Conservation (phyloP, 2,113 vertebrate species). For the Andinoacara biseriatus region DNA sequence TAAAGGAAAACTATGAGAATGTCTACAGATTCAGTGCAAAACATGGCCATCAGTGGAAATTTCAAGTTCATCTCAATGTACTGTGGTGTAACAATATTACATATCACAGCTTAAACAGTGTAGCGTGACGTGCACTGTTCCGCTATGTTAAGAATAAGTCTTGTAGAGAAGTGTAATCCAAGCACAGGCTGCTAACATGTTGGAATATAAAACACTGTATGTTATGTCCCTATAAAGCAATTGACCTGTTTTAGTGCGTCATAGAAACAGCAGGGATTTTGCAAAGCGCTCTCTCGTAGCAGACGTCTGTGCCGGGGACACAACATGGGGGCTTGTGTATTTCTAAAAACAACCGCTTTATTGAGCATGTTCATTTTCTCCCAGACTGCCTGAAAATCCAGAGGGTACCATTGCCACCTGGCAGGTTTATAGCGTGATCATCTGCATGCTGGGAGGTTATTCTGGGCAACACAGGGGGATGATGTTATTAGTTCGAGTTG, state of each 20-base stretch:
- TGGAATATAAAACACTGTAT: not conserved
- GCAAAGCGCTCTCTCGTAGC: constrained; percentile 14
- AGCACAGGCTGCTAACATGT: not conserved
- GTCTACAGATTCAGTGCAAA: not conserved
- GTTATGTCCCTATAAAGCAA: not conserved
- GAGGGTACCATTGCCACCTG: constrained; percentile 59
- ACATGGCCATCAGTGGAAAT: accelerated
- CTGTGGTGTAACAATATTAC: not conserved
- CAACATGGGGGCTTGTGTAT: constrained; percentile 27
- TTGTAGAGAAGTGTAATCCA: not conserved
- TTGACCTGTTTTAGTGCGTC: constrained; percentile 24
- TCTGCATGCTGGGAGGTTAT: constrained; percentile 43
- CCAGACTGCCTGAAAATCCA: constrained; percentile 42
- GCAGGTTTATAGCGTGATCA: constrained; percentile 47
- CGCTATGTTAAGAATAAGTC: accelerated
- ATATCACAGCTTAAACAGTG: accelerated
- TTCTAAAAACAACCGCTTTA: constrained; percentile 42
- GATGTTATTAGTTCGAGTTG: constrained; percentile 14
- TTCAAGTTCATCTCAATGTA: too few relatives aligned
- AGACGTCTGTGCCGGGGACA: not conserved
- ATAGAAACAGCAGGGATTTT: constrained; percentile 27
- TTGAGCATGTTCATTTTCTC: constrained; percentile 40
- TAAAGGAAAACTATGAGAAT: not conserved
- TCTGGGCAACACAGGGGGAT: constrained; percentile 29
- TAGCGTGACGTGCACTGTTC: not conserved